Evolutionary conservation across 1,140 invertebrate species (phyloP).

Genomic region (Heterodera schachtii): DNA sequence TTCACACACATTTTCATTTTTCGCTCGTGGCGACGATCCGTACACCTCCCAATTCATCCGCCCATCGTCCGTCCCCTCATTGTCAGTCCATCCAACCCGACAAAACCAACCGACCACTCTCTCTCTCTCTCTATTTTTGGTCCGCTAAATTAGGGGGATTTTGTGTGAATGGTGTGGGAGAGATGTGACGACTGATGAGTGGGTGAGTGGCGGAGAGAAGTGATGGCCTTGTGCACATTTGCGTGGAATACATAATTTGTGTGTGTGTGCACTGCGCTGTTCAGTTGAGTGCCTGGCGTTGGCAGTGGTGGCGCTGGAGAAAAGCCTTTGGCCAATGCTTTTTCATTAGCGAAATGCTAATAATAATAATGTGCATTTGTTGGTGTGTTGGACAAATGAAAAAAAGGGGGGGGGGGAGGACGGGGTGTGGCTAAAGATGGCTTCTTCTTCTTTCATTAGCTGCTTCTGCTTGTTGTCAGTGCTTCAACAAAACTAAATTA

Average conservation of each 20-base stretch:
- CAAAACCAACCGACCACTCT: too few relatives aligned
- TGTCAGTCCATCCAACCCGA: too few relatives aligned
- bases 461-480: too few relatives aligned
- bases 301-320: too few relatives aligned
- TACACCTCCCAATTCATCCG: not conserved
- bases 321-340: not conserved
- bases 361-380: not conserved
- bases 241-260: not conserved
- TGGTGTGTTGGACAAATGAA: not conserved
- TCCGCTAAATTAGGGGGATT: not conserved
- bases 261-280: not conserved
- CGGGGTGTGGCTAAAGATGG: not conserved
- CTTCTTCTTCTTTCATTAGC: too few relatives aligned
- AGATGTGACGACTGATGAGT: not conserved
- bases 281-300: too few relatives aligned
- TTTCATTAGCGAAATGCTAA: not conserved
- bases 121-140: not conserved
- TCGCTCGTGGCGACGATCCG: too few relatives aligned
- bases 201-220: not conserved
- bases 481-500: too few relatives aligned
- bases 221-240: not conserved
- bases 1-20: too few relatives aligned
- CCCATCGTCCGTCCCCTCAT: too few relatives aligned
- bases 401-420: not conserved
- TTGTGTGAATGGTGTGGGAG: too few relatives aligned